Conservation (phyloP, 37 sponge, comb jelly and placozoan species). For the Cladorhizidae sp. region DNA sequence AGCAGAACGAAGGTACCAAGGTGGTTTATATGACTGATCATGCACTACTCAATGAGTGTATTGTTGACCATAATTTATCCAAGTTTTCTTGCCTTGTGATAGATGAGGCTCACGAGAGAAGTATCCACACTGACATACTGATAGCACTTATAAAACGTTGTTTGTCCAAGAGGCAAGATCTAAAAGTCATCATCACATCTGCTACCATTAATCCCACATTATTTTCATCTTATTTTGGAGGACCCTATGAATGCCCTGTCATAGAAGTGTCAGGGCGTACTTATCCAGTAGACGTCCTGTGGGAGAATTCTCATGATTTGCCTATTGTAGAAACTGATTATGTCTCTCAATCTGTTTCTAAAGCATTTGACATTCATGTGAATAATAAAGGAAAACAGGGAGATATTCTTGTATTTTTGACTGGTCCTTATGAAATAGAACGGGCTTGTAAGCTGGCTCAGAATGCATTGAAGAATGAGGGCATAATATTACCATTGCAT, state of each 20-base stretch:
- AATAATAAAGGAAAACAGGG: slow-evolving; percentile 22
- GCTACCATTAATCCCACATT: slow-evolving; percentile 78
- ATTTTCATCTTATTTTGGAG: slow-evolving; percentile 60
- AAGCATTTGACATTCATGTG: slow-evolving; percentile 34
- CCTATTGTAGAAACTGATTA: slow-evolving; percentile 1
- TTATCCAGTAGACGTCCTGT: slow-evolving; percentile 74
- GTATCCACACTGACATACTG: slow-evolving; percentile 79
- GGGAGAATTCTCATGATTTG: neutral
- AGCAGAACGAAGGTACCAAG: slow-evolving; percentile 14
- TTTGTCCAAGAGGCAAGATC: slow-evolving; percentile 52
- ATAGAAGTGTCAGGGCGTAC: slow-evolving; percentile 67
- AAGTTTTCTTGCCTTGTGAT: slow-evolving; percentile 71
- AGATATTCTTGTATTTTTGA: slow-evolving; percentile 88
- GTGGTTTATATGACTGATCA: slow-evolving; percentile 76
- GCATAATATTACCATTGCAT: slow-evolving; percentile 70
- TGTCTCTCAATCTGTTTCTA: slow-evolving; percentile 4
- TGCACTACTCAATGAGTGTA: slow-evolving; percentile 63
- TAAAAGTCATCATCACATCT: slow-evolving; percentile 79
- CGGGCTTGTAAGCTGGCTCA: slow-evolving; percentile 37
- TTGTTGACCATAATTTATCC: slow-evolving; percentile 42
- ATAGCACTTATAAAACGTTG: slow-evolving; percentile 69
- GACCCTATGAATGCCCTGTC: slow-evolving; percentile 14
- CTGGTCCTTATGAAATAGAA: slow-evolving; percentile 78
- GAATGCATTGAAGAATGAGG: slow-evolving; percentile 9
- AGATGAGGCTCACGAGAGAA: slow-evolving; percentile 91